These are phyloP conservation scores for Camponotus fellah DNA, from an alignment of 2,888 invertebrate genomes.

Conservation along the genomic window DNA sequence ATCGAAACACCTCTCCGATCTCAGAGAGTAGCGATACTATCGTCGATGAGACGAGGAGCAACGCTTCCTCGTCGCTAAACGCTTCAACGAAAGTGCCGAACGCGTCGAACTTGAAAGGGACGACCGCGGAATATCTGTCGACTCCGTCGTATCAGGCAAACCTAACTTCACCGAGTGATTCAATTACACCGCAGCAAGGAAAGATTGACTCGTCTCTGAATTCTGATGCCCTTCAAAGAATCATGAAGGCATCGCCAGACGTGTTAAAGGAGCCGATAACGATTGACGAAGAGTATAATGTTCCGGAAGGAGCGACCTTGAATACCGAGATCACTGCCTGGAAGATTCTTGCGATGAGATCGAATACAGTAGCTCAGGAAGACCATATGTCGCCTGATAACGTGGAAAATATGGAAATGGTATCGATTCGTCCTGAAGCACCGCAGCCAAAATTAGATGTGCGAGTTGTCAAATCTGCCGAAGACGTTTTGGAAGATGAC, in stretches of 20 bases:
- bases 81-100: not conserved
- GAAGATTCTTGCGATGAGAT: constrained; percentile 70
- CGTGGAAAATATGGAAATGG: constrained; percentile 8
- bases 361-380: constrained; percentile 51
- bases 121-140: constrained; percentile 24
- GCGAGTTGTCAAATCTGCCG: constrained; percentile 62
- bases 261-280: constrained; percentile 28
- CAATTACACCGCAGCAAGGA: not conserved
- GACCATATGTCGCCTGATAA: not conserved
- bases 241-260: constrained; percentile 8
- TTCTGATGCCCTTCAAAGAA: constrained; percentile 2
- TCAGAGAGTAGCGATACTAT: not conserved
- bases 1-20: constrained; percentile 16
- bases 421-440: constrained; percentile 78
- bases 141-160: not conserved
- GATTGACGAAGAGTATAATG: constrained; percentile 67
- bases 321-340: constrained; percentile 76
- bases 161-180: not conserved
- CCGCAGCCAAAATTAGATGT: constrained; percentile 75
- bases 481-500: not conserved
- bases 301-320: constrained; percentile 56
- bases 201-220: not conserved
- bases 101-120: not conserved
- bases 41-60: not conserved
- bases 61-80: not conserved